phyloP scores from a whole-genome alignment of 2,888 invertebrate species.

The Anorthoa munda region DNA sequence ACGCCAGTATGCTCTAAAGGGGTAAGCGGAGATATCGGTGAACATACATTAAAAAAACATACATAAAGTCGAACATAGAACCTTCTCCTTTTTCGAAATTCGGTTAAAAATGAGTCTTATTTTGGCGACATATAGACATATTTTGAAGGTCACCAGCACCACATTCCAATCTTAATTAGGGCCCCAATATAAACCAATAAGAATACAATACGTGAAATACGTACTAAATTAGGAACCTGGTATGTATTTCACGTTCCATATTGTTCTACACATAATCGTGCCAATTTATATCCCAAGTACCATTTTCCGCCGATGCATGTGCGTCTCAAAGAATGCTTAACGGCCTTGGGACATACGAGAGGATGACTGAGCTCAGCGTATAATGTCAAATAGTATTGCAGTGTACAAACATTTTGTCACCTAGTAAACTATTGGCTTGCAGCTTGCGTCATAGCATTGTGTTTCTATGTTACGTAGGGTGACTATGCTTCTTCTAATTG shows the following conservation, averaged over 20 bases:
- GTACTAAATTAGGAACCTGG: not conserved
- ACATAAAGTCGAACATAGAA: too few species aligned
- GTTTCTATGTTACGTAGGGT: constrained; percentile 75
- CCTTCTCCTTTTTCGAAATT: too few species aligned
- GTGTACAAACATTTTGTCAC: constrained; percentile 83
- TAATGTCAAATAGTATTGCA: constrained; percentile 85
- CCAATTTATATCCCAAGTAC: constrained; percentile 3
- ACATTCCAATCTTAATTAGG: not conserved
- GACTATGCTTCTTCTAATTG: constrained; percentile 58
- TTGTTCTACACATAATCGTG: constrained; percentile 30
- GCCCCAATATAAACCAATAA: not conserved
- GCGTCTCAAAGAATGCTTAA: constrained; percentile 49
- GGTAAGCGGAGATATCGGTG: too few species aligned
- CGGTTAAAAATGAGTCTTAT: not conserved
- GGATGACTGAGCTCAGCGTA: constrained; percentile 63
- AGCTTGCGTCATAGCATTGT: constrained; percentile 85
- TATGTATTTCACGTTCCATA: constrained; percentile 28
- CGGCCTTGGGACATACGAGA: constrained; percentile 69
- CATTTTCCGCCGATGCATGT: constrained; percentile 43
- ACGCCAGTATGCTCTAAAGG: too few species aligned
- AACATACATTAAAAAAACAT: too few species aligned
- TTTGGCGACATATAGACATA: not conserved
- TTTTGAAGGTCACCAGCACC: not conserved
- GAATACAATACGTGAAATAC: constrained; percentile 27
- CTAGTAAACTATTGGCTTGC: constrained; percentile 82